These are phyloP conservation scores for Meandrusa payeni DNA, from an alignment of 2,888 invertebrate genomes.

Conservation along the genomic window DNA sequence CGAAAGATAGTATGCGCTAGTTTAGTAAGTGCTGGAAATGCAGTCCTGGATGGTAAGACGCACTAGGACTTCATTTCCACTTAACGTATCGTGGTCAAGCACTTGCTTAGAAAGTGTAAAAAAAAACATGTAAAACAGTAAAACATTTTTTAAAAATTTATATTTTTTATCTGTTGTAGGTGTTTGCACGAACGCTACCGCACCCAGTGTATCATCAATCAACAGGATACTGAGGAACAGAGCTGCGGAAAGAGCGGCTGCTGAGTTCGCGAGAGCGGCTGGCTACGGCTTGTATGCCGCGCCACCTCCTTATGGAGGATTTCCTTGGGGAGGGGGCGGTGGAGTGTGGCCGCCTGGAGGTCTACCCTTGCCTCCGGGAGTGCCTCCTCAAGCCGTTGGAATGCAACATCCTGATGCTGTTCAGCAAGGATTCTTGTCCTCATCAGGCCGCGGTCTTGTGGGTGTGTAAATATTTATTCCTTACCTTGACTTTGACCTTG, in stretches of 20 bases:
- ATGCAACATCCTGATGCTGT: slow-evolving; percentile 66
- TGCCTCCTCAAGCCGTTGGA: slow-evolving; percentile 63
- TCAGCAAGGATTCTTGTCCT: slow-evolving; percentile 72
- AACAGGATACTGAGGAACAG: slow-evolving; percentile 97
- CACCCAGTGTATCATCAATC: slow-evolving; percentile 98
- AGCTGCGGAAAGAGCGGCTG: slow-evolving; percentile 97
- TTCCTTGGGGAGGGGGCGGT: slow-evolving; percentile 75
- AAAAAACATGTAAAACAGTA: no score
- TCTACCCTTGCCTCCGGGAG: slow-evolving; percentile 74
- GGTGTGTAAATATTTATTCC: slow-evolving; percentile 43
- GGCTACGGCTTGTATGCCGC: slow-evolving; percentile 93
- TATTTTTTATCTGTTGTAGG: slow-evolving; percentile 82
- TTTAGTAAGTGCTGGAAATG: no score
- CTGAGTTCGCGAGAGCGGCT: slow-evolving; percentile 95
- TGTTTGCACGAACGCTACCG: slow-evolving; percentile 96
- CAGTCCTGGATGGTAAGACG: no score
- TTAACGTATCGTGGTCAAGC: no score
- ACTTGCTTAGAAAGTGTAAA: no score
- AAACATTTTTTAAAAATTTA: no score
- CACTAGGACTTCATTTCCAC: no score
- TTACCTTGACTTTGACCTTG: no score
- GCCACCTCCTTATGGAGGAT: slow-evolving; percentile 85
- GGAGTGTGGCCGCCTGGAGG: slow-evolving; percentile 82
- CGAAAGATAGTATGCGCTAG: no score
- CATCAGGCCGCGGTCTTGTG: slow-evolving; percentile 62